Conservation (phyloP, 1,140 invertebrate genomes). For the Drosophila hydei region DNA sequence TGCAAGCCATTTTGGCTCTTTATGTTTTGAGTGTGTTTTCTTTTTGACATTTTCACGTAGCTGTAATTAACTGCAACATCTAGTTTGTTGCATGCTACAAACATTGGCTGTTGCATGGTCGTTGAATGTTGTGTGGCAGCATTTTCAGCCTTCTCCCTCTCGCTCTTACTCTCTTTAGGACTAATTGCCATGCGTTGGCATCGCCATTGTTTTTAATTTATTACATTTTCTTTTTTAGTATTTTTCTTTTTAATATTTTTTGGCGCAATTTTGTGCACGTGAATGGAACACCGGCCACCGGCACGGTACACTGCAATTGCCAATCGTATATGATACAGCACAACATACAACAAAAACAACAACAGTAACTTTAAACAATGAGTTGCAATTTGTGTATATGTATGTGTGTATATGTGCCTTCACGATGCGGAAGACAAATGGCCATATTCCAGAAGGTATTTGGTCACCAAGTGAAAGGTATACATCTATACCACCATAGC, state of each 20-base stretch:
- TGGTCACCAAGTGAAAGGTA: slow-evolving; percentile 49
- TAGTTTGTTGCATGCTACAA: slow-evolving; percentile 44
- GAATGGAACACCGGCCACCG: slow-evolving; percentile 50
- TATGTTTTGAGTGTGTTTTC: slow-evolving; percentile 20
- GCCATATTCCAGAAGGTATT: slow-evolving; percentile 39
- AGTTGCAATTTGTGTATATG: slow-evolving; percentile 33
- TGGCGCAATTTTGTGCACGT: slow-evolving; percentile 51
- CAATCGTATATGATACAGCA: slow-evolving; percentile 13
- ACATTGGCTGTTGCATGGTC: slow-evolving; percentile 29
- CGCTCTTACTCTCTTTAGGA: slow-evolving; percentile 18
- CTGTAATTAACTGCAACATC: slow-evolving; percentile 50
- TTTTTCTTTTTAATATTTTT: slow-evolving; percentile 24
- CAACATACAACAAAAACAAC: slow-evolving; percentile 19
- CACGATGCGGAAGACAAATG: slow-evolving; percentile 51
- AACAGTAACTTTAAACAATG: slow-evolving; percentile 33
- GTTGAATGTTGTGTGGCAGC: slow-evolving; percentile 31
- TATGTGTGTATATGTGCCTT: slow-evolving; percentile 4
- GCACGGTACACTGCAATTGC: slow-evolving; percentile 36
- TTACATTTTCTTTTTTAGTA: slow-evolving; percentile 15
- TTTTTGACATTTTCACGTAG: slow-evolving; percentile 49
- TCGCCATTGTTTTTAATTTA: slow-evolving; percentile 25
- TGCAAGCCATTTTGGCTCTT: not conserved
- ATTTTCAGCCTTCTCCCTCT: slow-evolving; percentile 31
- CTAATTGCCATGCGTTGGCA: slow-evolving; percentile 29
- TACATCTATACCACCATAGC: not conserved